Evolutionary conservation across 2,113 vertebrate species (phyloP).

Genomic region (Sylvia atricapilla): DNA sequence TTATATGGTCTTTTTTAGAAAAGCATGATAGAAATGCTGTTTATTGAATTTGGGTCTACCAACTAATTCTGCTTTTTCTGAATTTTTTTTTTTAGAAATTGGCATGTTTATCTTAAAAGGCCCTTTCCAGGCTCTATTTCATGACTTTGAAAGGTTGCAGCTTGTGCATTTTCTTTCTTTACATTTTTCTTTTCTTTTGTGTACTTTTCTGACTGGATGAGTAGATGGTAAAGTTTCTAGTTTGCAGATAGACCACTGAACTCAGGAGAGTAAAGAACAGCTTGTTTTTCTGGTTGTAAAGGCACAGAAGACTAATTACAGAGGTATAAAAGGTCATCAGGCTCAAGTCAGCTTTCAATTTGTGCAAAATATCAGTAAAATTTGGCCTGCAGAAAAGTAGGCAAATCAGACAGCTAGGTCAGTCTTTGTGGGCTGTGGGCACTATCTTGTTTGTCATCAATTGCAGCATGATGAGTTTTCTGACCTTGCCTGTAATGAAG

Average conservation of each 20-base stretch:
- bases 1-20: conserved; percentile 19
- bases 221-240: neutral
- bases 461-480: neutral
- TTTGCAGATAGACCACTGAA: neutral
- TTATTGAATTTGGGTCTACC: neutral
- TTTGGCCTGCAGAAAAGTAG: conserved; percentile 3
- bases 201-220: neutral
- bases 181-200: neutral
- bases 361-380: conserved; percentile 16
- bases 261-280: neutral
- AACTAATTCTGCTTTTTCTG: neutral
- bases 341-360: conserved; percentile 27
- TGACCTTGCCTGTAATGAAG: neutral
- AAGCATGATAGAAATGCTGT: conserved; percentile 28
- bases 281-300: neutral
- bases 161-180: neutral
- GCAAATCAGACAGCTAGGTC: neutral
- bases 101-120: neutral
- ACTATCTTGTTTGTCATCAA: neutral
- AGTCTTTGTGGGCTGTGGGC: neutral
- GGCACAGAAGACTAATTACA: neutral
- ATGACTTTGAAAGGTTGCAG: neutral
- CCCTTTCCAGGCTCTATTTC: neutral
- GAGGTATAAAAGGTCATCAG: neutral
- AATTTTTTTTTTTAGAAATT: conserved; percentile 41